These are phyloP conservation scores for Circaetus gallicus DNA, from an alignment of 2,113 vertebrate species.

Conservation along the genomic window DNA sequence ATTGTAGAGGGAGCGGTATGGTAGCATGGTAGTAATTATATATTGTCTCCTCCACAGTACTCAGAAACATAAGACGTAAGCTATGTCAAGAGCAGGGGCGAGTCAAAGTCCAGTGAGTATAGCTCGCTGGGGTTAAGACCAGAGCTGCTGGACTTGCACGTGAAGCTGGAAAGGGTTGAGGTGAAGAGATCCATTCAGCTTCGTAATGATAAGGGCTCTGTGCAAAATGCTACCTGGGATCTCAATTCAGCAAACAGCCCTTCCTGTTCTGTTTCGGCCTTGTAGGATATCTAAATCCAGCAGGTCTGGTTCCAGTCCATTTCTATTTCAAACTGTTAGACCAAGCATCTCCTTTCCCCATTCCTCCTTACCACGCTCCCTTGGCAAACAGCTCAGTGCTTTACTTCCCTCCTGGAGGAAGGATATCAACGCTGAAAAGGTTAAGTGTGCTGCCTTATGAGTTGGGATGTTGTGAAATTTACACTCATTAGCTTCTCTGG, in stretches of 20 bases:
- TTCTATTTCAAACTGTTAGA: not conserved
- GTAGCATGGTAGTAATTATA: not conserved
- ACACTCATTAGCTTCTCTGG: conserved; percentile 48
- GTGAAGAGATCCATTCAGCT: not conserved
- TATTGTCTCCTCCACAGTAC: not conserved
- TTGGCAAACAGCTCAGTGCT: not conserved
- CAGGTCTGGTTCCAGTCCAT: not conserved
- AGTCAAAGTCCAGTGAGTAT: not conserved
- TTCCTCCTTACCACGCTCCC: not conserved
- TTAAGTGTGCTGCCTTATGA: conserved; percentile 15
- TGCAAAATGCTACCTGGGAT: not conserved
- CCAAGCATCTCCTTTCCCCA: not conserved
- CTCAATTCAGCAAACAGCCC: not conserved
- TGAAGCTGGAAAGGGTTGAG: not conserved
- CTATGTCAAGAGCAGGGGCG: not conserved
- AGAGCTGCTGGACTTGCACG: not conserved
- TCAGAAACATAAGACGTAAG: not conserved
- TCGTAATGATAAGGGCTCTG: not conserved
- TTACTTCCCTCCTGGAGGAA: conserved; percentile 10
- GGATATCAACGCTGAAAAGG: not conserved
- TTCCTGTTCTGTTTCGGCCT: not conserved
- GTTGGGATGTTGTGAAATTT: conserved; percentile 37
- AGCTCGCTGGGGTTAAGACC: not conserved
- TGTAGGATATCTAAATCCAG: not conserved
- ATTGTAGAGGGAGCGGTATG: not conserved